Evolutionary conservation across 2,888 invertebrate genomes (phyloP).

Genomic region (Papilio elwesi): DNA sequence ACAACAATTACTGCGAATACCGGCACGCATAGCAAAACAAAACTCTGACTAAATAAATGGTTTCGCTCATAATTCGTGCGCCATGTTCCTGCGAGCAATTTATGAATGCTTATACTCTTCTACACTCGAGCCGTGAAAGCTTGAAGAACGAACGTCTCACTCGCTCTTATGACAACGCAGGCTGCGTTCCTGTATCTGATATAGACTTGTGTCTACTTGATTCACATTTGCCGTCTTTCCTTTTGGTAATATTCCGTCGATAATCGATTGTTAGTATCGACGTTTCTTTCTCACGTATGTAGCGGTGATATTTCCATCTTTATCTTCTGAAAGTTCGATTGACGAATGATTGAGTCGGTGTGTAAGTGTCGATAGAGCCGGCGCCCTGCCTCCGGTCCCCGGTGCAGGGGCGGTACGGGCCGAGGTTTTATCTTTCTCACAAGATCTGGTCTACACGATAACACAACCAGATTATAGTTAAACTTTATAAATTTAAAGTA

Average conservation of each 20-base stretch:
- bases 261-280: slow-evolving; percentile 61
- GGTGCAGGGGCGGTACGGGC: slow-evolving; percentile 54
- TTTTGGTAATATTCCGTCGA: slow-evolving; percentile 67
- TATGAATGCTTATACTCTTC: slow-evolving; percentile 46
- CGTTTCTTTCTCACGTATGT: slow-evolving; percentile 64
- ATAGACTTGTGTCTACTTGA: slow-evolving; percentile 51
- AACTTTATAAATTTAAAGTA: not conserved
- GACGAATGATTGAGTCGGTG: slow-evolving; percentile 76
- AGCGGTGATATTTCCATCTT: slow-evolving; percentile 64
- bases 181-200: slow-evolving; percentile 57
- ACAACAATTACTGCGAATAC: slow-evolving; percentile 67
- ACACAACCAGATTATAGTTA: not conserved
- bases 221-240: slow-evolving; percentile 65
- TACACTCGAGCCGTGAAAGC: slow-evolving; percentile 44
- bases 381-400: slow-evolving; percentile 66
- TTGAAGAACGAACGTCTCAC: slow-evolving; percentile 62
- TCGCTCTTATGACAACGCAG: slow-evolving; percentile 55
- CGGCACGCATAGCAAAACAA: slow-evolving; percentile 66
- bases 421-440: slow-evolving; percentile 42
- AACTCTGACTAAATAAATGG: slow-evolving; percentile 67
- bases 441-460: slow-evolving; percentile 15
- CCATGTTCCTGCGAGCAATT: slow-evolving; percentile 59
- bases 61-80: slow-evolving; percentile 60
- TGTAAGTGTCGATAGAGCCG: slow-evolving; percentile 66
- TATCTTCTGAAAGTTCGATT: slow-evolving; percentile 67